Evolutionary conservation across 2,797 vertebrate species (phyloP).

Genomic region (Diplodus puntazzo): DNA sequence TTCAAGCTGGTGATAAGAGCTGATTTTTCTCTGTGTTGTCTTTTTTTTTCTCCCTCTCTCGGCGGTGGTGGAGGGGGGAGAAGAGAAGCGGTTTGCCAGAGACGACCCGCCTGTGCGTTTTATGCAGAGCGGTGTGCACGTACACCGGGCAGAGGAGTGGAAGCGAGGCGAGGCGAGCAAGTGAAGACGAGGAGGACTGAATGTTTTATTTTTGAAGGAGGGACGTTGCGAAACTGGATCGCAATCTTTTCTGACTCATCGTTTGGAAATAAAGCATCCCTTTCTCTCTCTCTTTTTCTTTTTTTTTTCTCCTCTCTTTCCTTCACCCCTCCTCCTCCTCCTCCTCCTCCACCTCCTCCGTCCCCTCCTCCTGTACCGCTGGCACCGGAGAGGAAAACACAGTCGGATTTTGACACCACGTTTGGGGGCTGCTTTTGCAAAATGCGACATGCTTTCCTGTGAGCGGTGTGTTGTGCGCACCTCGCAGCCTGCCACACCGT

Average conservation of each 20-base stretch:
- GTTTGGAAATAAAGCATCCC: conserved; percentile 73
- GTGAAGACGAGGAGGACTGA: conserved; percentile 53
- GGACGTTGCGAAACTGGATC: conserved; percentile 82
- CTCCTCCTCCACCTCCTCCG: neutral
- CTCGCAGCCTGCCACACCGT: conserved; percentile 57
- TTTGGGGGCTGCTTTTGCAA: conserved; percentile 60
- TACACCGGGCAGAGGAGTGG: conserved; percentile 67
- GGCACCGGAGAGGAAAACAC: conserved; percentile 65
- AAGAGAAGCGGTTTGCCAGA: conserved; percentile 50
- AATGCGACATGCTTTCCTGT: conserved; percentile 82
- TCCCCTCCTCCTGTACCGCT: conserved; percentile 15
- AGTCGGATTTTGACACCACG: conserved; percentile 68
- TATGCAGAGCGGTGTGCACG: conserved; percentile 65
- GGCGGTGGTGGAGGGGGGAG: neutral
- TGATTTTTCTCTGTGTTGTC: conserved; percentile 67
- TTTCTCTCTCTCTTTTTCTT: conserved; percentile 33
- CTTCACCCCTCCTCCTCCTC: conserved; percentile 2
- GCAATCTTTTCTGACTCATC: conserved; percentile 84
- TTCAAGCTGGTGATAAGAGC: conserved; percentile 86
- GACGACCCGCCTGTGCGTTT: conserved; percentile 72
- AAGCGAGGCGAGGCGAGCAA: conserved; percentile 38
- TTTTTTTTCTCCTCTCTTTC: conserved; percentile 26
- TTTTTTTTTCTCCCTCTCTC: neutral
- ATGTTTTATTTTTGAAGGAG: conserved; percentile 76
- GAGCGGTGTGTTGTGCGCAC: conserved; percentile 69